Base-by-base conservation (phyloP, 2,888 invertebrate genomes). In the Baccha elongata region DNA sequence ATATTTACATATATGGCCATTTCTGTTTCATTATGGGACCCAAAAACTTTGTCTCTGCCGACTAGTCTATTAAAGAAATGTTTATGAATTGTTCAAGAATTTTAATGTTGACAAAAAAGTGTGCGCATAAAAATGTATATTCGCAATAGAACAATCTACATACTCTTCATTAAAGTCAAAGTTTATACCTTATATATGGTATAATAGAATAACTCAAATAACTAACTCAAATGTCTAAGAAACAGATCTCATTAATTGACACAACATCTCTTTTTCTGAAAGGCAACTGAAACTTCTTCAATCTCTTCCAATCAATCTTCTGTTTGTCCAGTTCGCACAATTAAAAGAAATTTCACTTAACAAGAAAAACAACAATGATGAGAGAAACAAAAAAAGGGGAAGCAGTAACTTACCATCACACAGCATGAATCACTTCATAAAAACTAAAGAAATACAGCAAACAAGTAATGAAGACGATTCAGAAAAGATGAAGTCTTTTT, bases 241-340 rank as follows among this genome's bases (percentile, higher is more conserved):
- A 80, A 74, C 79, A 68, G 48, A 71, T 40, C 35, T 55, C 75
- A 65, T 71, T 75, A 81, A 81, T 81, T 81, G 81, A 75, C 81
- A 71, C 81, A 71, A 71, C 80, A 80, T 69, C 74, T 55, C 32
- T 50, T 44, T 5, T 8, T n/a, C 19, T 13, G 37, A 55, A 58
- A 53, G 32, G 29, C 48, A 26, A 71, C 75, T 81, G 29, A 55
- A 26, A 71, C 75, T 81, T 75, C 81, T 67, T 75, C 75, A 81
- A 75, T 81, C 75, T 46, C 37, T 44, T 58, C 50, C 75, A 52
- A 71, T 81, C 81, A 75, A 80, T 75, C 81, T 58, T 42, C 6
- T 58, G 42, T 40, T 26, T 53, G 53, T 35, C 26, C 71, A 52
- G 52, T 46, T 75, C 40, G 69, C 52, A 81, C 81, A 81, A 81